Conservation (phyloP, 2,888 invertebrate species). For the Drosophila kokeensis region DNA sequence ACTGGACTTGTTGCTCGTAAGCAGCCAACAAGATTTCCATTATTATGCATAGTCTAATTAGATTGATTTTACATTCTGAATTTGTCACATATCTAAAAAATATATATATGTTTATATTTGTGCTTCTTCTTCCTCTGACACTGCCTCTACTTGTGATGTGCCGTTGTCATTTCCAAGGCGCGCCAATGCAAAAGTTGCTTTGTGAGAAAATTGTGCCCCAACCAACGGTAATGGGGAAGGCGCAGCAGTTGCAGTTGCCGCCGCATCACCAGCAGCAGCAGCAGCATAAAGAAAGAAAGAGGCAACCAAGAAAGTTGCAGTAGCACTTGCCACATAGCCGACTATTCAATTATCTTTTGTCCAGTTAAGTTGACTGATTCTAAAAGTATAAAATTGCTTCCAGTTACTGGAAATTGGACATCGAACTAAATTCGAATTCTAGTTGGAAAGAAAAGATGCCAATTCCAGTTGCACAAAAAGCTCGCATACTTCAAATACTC, state of each 20-base stretch:
- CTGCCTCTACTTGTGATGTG: conserved; percentile 34
- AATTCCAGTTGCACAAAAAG: background rate
- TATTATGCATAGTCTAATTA: conserved; percentile 1
- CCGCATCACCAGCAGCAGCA: conserved; percentile 14
- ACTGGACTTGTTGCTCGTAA: background rate
- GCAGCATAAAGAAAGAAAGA: conserved; percentile 20
- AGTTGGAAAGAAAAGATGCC: background rate
- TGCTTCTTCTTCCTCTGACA: conserved; percentile 1
- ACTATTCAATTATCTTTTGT: conserved; percentile 5
- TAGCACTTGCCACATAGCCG: background rate
- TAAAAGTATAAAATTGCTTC: background rate
- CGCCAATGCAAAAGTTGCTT: conserved; percentile 62
- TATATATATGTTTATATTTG: background rate
- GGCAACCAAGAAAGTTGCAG: conserved; percentile 5
- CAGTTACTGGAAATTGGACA: background rate
- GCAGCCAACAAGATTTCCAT: conserved; percentile 2
- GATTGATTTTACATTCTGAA: conserved; percentile 2
- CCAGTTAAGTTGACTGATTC: background rate
- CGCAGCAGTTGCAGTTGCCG: conserved; percentile 18
- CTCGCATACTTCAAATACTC: conserved; percentile 1
- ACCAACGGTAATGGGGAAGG: conserved; percentile 72
- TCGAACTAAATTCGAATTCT: background rate
- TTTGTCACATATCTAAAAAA: conserved; percentile 6
- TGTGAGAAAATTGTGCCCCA: conserved; percentile 78
- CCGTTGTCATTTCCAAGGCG: conserved; percentile 76